These are phyloP conservation scores for Bombus turneri DNA, from an alignment of 1,140 invertebrate species.

Conservation along the genomic window DNA sequence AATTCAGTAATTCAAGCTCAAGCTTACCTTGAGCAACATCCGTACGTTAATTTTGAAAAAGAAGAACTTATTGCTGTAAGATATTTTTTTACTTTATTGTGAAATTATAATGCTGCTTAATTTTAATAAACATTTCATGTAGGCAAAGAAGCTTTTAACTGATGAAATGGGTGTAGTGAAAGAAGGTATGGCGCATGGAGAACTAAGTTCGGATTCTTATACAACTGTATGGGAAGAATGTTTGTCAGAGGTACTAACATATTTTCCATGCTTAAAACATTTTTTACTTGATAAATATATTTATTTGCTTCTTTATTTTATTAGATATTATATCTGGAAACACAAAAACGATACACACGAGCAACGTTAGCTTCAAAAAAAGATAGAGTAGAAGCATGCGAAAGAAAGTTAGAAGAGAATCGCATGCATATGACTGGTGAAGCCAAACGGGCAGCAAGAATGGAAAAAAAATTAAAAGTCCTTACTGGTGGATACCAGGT, in stretches of 20 bases:
- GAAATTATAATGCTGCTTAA: not conserved
- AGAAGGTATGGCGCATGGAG: conserved; percentile 97
- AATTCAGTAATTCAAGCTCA: conserved; percentile 85
- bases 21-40: conserved; percentile 92
- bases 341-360: conserved; percentile 95
- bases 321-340: conserved; percentile 93
- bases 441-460: conserved; percentile 97
- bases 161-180: conserved; percentile 95
- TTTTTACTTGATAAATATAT: not conserved
- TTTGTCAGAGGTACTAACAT: conserved; percentile 86
- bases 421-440: conserved; percentile 96
- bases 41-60: conserved; percentile 88
- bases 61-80: conserved; percentile 88
- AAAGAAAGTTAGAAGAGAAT: conserved; percentile 96
- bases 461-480: conserved; percentile 98
- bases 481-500: conserved; percentile 95
- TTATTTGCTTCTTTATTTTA: not conserved
- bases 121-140: conserved; percentile 55
- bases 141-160: conserved; percentile 87
- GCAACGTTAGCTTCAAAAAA: conserved; percentile 98
- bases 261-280: conserved; percentile 18
- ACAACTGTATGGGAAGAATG: conserved; percentile 99
- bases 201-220: conserved; percentile 94
- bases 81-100: conserved; percentile 2
- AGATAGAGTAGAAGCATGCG: conserved; percentile 95